Base-by-base conservation (phyloP, 1,140 invertebrate species). In the Dreissena polymorpha region DNA sequence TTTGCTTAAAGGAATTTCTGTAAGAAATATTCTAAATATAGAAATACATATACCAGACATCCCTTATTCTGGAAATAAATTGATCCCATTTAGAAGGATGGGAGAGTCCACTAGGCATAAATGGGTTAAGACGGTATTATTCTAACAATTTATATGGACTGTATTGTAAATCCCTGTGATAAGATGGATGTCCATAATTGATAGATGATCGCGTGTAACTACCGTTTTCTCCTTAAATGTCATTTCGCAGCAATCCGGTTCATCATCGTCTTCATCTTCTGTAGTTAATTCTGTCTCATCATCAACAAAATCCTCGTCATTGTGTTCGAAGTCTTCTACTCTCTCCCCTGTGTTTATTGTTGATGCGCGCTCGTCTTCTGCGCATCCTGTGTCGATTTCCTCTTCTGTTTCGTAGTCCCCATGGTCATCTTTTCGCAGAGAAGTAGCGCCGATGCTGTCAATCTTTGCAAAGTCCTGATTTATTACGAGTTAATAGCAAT, bases 211-310 rank as follows among this genome's bases (percentile, higher is more conserved):
- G n/a, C 23, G 2, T 63, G 23, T 16, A 7, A 16, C 25, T 74
- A 82, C 79, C 63, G 55, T 55, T 57, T 82, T 73, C 63, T 82
- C 27, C 55, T 68, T 73, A 21, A 68, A 55, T 12, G 79, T 82
- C 79, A 82, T 82, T 51, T 74, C 79, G 39, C 79, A 82, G 21
- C 79, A 82, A n/a, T 82, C 71, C 5, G 12, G 53, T 51, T 67
- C 71, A n/a, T 57, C 67, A 16, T 81, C 68, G 10, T 39, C 29
- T 6, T 60, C 51, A 0, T 68, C 67, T 18, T 68, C 67, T 60
- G 14, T 5, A 39, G 39, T 39, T 2, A 39, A 39, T 39, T 67
- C 64, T 49, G 12, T 68, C 12, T 68, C 74, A 14, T 77, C 74
- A 16, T 70, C 76, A 57, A 21, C 50, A 10, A 25, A 13, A 21